Conservation (phyloP, 1,140 invertebrate genomes). For the Eriosoma lanigerum region DNA sequence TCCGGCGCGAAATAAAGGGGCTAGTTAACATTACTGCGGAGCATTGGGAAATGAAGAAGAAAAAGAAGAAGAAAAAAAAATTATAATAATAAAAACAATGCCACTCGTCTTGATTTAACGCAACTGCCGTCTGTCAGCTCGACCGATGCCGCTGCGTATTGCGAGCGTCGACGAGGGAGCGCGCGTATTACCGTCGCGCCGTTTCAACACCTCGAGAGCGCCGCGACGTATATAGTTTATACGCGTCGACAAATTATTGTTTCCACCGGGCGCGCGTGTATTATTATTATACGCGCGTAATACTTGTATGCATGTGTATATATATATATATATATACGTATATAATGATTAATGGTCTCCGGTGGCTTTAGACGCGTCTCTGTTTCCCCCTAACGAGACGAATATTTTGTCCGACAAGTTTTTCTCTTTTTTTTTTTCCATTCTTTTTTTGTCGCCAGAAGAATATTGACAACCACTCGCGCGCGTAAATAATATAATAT, state of each 20-base stretch:
- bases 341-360: slow-evolving; percentile 46
- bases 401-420: slow-evolving; percentile 18
- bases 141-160: neutral
- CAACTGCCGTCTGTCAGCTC: slow-evolving; percentile 27
- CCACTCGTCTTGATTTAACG: slow-evolving; percentile 29
- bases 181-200: neutral
- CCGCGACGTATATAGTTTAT: slow-evolving; percentile 15
- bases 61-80: too few species aligned
- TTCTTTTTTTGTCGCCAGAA: slow-evolving; percentile 22
- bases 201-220: slow-evolving; percentile 24
- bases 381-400: slow-evolving; percentile 34
- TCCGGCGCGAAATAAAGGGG: slow-evolving; percentile 15
- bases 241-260: slow-evolving; percentile 51
- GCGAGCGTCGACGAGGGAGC: neutral
- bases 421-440: neutral
- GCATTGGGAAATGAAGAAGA: too few species aligned
- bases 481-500: too few species aligned
- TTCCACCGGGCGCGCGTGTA: slow-evolving; percentile 44
- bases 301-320: neutral
- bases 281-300: slow-evolving; percentile 8
- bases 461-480: neutral
- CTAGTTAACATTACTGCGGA: slow-evolving; percentile 49
- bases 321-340: neutral
- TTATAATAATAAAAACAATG: slow-evolving; percentile 23
- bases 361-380: neutral